These are phyloP conservation scores for Agrochola litura DNA, from an alignment of 2,888 invertebrate species.

Conservation along the genomic window DNA sequence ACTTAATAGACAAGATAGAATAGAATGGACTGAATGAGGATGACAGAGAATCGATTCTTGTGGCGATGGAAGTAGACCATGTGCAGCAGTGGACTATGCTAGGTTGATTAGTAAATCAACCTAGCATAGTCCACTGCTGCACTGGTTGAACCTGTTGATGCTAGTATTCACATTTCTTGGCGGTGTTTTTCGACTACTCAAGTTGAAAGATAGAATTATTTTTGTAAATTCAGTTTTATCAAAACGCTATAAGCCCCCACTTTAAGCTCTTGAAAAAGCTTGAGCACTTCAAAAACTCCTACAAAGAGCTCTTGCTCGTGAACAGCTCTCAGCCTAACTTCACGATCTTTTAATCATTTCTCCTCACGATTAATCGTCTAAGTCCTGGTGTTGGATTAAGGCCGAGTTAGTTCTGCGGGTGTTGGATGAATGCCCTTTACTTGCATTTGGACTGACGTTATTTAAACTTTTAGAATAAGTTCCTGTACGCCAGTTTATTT, in stretches of 20 bases:
- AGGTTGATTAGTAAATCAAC: too few relatives aligned
- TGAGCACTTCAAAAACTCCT: not conserved
- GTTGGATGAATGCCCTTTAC: not conserved
- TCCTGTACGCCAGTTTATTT: not conserved
- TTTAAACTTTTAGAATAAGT: not conserved
- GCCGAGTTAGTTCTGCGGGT: conserved; percentile 13
- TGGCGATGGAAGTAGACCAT: not conserved
- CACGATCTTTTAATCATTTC: conserved; percentile 35
- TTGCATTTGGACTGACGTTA: not conserved
- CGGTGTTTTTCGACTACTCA: not conserved
- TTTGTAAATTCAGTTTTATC: not conserved
- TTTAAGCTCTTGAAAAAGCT: not conserved
- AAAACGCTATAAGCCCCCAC: not conserved
- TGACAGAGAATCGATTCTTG: not conserved
- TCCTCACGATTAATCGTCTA: conserved; percentile 28
- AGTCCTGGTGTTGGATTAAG: conserved; percentile 16
- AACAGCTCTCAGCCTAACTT: not conserved
- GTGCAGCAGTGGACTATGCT: not conserved
- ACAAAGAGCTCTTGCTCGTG: not conserved
- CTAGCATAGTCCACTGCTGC: too few relatives aligned
- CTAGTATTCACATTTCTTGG: not conserved
- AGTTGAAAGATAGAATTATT: not conserved
- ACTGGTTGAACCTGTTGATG: not conserved
- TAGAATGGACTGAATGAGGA: not conserved
- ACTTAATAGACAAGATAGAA: not conserved